phyloP scores from a whole-genome alignment of 2,888 invertebrate species.

The Cantharis rustica region DNA sequence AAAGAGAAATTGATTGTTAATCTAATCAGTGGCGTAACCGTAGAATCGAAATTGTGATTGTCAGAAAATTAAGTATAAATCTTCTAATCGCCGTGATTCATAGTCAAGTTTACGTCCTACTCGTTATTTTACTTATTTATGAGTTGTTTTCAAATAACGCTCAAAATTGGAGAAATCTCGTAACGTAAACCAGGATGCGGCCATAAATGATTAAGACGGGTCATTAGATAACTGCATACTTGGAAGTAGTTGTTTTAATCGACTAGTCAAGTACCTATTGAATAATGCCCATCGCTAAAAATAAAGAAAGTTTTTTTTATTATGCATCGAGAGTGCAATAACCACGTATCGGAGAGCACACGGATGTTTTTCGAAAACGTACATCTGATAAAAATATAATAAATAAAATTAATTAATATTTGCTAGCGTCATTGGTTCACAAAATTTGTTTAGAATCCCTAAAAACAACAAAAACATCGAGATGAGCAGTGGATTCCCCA shows the following conservation, averaged over 20 bases:
- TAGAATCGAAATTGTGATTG: not conserved
- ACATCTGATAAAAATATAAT: not conserved
- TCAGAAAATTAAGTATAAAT: not conserved
- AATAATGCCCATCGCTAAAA: not conserved
- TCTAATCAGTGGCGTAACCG: not conserved
- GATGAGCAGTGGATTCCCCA: slow-evolving; percentile 30
- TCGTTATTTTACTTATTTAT: not conserved
- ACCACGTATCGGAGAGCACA: not conserved
- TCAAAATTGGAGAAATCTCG: not conserved
- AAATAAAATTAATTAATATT: not conserved
- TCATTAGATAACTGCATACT: not conserved
- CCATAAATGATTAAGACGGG: not conserved
- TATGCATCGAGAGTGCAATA: not conserved
- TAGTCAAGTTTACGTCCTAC: not conserved
- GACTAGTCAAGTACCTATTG: not conserved
- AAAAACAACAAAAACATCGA: slow-evolving; percentile 11
- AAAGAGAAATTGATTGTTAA: not conserved
- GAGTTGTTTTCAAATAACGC: not conserved
- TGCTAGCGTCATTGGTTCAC: not conserved
- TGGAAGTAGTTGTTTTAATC: not conserved
- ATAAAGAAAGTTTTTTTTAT: not conserved
- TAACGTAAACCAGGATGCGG: not conserved
- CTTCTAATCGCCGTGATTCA: not conserved
- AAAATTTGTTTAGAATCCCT: slow-evolving; percentile 13
- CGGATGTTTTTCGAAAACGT: not conserved